Evolutionary conservation across 2,113 vertebrate genomes (phyloP).

Genomic region (Garra rufa): DNA sequence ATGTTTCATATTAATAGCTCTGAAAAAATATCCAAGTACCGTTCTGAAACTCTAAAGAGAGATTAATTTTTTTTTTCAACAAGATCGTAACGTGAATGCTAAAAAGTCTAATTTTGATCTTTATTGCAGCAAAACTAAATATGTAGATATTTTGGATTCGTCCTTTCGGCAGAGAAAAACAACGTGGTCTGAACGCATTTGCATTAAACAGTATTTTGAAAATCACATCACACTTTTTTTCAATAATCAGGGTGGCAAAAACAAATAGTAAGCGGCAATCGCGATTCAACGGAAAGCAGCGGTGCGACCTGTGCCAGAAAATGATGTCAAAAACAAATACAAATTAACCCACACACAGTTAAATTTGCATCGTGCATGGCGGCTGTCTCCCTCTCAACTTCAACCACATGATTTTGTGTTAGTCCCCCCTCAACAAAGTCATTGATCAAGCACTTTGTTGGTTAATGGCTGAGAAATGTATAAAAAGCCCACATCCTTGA

Average conservation of each 20-base stretch:
- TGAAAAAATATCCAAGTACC: background rate
- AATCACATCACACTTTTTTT: slow-evolving; percentile 14
- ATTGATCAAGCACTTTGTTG: slow-evolving; percentile 34
- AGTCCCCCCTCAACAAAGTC: slow-evolving; percentile 39
- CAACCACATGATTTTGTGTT: slow-evolving; percentile 49
- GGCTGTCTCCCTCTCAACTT: slow-evolving; percentile 16
- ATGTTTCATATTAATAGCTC: background rate
- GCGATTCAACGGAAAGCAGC: background rate
- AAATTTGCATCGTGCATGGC: slow-evolving; percentile 43
- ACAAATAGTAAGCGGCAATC: background rate
- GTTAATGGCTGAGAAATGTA: slow-evolving; percentile 48
- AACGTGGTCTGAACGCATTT: background rate
- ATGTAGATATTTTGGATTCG: background rate
- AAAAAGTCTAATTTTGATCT: background rate
- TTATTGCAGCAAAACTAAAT: background rate
- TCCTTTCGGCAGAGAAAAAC: background rate
- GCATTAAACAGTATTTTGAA: background rate
- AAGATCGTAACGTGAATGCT: background rate
- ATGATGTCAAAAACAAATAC: slow-evolving; percentile 41
- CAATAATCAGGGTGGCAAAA: background rate
- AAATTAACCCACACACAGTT: slow-evolving; percentile 27
- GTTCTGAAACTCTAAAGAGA: too few species aligned
- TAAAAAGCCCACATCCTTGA: slow-evolving; percentile 54
- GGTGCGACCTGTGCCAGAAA: slow-evolving; percentile 27
- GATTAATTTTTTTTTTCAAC: too few species aligned